Evolutionary conservation across 2,113 vertebrate species (phyloP).

Genomic region (Sciurus niger): DNA sequence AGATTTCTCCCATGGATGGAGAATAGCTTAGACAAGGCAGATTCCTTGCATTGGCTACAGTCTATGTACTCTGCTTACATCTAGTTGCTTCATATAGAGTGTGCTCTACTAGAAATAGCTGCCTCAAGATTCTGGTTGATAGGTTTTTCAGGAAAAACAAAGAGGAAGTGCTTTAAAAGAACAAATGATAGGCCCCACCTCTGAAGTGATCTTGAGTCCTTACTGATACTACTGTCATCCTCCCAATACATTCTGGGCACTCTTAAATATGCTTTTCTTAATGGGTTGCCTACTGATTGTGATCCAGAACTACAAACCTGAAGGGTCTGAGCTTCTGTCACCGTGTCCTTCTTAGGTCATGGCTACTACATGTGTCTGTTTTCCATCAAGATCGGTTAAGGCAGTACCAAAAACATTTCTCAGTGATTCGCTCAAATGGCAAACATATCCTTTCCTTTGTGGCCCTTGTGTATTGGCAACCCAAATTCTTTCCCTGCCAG

Average conservation of each 20-base stretch:
- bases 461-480: no score
- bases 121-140: not conserved
- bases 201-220: not conserved
- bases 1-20: no score
- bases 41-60: not conserved
- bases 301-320: not conserved
- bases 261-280: not conserved
- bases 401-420: not conserved
- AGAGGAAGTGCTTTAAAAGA: not conserved
- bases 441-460: not conserved
- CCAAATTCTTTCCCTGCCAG: not conserved
- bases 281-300: not conserved
- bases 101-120: not conserved
- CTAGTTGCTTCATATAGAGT: not conserved
- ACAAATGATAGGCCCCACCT: not conserved
- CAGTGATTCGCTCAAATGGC: not conserved
- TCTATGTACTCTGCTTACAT: not conserved
- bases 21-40: not conserved
- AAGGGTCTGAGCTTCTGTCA: not conserved
- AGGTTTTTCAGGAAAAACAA: not conserved
- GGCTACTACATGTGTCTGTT: not conserved
- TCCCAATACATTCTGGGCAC: not conserved
- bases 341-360: not conserved
- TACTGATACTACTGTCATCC: no score
- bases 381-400: not conserved